Evolutionary conservation across 2,797 vertebrate genomes (phyloP).

Genomic region (Sebastes baramenuke): DNA sequence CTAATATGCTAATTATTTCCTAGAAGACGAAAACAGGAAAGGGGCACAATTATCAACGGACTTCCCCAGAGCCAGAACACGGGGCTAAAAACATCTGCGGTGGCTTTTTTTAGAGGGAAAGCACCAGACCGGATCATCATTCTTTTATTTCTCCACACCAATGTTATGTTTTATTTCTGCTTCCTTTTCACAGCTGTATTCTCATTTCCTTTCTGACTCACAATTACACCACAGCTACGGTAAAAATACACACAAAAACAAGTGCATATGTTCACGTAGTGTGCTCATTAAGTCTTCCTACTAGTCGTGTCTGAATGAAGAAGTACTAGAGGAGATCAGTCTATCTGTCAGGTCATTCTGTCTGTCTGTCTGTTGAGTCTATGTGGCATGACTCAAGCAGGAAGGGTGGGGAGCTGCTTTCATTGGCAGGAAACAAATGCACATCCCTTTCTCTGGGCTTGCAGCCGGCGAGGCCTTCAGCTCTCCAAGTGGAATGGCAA

Average conservation of each 20-base stretch:
- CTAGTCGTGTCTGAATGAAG: background rate
- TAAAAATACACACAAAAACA: background rate
- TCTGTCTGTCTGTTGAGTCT: slow-evolving; percentile 49
- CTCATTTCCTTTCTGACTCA: slow-evolving; percentile 20
- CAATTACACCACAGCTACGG: background rate
- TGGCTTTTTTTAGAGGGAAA: slow-evolving; percentile 8
- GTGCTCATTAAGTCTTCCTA: background rate
- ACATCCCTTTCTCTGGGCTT: slow-evolving; percentile 74
- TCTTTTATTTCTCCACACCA: background rate
- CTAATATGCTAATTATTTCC: slow-evolving; percentile 62
- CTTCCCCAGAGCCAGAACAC: slow-evolving; percentile 37
- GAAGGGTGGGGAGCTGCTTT: slow-evolving; percentile 79
- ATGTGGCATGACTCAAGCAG: slow-evolving; percentile 80
- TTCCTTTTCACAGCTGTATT: background rate
- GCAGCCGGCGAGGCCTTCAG: slow-evolving; percentile 53
- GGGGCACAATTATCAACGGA: slow-evolving; percentile 47
- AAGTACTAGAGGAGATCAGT: slow-evolving; percentile 20
- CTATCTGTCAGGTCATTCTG: slow-evolving; percentile 14
- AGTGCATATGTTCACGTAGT: background rate
- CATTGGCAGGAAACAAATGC: slow-evolving; percentile 80
- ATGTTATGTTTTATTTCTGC: background rate
- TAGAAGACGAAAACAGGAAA: slow-evolving; percentile 70
- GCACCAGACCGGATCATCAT: background rate
- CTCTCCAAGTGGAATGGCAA: slow-evolving; percentile 52
- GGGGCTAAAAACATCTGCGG: slow-evolving; percentile 15